These are phyloP conservation scores for Parasteatoda tepidariorum DNA, from an alignment of 1,140 invertebrate species.

Conservation along the genomic window DNA sequence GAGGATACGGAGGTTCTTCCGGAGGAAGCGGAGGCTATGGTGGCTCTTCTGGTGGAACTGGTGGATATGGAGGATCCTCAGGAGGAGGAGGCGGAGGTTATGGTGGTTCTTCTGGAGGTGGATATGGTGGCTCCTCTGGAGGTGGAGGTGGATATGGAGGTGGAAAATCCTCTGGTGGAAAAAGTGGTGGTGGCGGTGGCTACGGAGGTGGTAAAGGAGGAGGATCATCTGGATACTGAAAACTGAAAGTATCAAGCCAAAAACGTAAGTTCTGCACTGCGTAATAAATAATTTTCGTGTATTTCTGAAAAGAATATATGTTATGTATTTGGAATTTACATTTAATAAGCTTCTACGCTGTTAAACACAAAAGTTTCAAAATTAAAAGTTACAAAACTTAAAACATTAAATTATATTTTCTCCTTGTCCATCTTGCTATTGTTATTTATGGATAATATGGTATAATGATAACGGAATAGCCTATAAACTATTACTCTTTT, in stretches of 20 bases:
- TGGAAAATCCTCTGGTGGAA: conserved; percentile 52
- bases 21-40: conserved; percentile 43
- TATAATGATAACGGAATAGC: too few relatives aligned
- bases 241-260: neutral
- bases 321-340: too few relatives aligned
- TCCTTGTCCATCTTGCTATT: too few relatives aligned
- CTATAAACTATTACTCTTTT: too few relatives aligned
- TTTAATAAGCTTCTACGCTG: too few relatives aligned
- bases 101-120: conserved; percentile 41
- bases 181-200: conserved; percentile 45
- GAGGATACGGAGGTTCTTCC: conserved; percentile 60
- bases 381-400: too few relatives aligned
- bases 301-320: too few relatives aligned
- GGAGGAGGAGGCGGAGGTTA: conserved; percentile 43
- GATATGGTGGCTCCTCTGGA: conserved; percentile 42
- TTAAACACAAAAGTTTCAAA: too few relatives aligned
- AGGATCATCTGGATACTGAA: conserved; percentile 50
- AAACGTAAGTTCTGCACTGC: too few relatives aligned
- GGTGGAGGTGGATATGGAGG: conserved; percentile 55
- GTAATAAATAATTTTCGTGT: too few relatives aligned
- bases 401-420: too few relatives aligned
- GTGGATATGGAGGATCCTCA: conserved; percentile 59
- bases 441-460: too few relatives aligned
- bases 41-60: conserved; percentile 16
- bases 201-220: conserved; percentile 54